Percentiles rank a stretch among this genome's conserved stretches.
These are phyloP conservation scores for Gopherus flavomarginatus DNA, from an alignment of 2,113 vertebrate genomes.

Conservation along the genomic window DNA sequence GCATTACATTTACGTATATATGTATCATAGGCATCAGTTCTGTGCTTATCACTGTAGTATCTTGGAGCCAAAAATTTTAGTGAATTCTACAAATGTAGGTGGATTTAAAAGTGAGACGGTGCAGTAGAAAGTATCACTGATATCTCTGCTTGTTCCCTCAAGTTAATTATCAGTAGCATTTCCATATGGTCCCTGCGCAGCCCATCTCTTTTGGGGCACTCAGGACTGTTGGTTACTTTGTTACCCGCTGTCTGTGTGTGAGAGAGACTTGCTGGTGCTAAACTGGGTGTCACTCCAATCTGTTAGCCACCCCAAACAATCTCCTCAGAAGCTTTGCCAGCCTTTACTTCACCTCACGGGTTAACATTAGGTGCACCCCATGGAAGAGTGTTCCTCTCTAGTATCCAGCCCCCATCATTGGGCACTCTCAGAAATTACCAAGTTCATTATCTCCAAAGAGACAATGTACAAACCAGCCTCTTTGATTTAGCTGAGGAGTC, in stretches of 20 bases:
- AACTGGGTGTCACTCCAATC: background rate
- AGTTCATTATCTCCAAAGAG: background rate
- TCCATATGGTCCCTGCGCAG: background rate
- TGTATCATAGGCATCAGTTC: background rate
- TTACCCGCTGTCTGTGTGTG: background rate
- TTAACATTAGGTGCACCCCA: background rate
- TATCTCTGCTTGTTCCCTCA: background rate
- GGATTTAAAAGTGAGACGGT: background rate
- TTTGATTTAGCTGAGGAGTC: background rate
- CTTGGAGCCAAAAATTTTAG: background rate
- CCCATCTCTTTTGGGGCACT: background rate
- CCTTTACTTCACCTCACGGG: background rate
- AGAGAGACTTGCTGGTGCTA: background rate
- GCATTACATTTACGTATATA: background rate
- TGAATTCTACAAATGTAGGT: background rate
- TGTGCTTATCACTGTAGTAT: background rate
- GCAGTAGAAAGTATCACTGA: background rate
- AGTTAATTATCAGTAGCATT: background rate
- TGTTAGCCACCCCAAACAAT: background rate
- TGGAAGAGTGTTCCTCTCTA: background rate
- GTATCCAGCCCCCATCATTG: background rate
- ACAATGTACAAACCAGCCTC: background rate
- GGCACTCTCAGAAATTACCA: background rate
- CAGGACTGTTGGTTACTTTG: background rate
- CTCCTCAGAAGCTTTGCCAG: background rate